Conservation (phyloP, 2,888 invertebrate species). For the Tetragonula carbonaria region DNA sequence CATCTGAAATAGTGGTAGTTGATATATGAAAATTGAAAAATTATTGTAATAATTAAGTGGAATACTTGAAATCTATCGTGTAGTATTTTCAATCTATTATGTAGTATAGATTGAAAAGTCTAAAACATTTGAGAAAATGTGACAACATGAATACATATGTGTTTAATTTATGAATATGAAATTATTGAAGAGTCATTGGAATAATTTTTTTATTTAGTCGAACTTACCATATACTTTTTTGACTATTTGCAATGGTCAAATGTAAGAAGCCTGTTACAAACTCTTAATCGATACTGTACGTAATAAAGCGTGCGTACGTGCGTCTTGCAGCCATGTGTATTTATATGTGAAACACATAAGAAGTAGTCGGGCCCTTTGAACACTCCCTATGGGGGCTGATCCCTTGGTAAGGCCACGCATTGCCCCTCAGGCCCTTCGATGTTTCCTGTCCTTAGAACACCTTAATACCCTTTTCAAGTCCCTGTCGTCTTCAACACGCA, state of each 20-base stretch:
- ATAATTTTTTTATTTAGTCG: not conserved
- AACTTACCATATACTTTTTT: not conserved
- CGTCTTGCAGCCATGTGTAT: constrained; percentile 43
- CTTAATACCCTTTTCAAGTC: not conserved
- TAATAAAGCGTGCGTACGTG: constrained; percentile 48
- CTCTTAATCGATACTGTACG: constrained; percentile 46
- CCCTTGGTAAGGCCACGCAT: constrained; percentile 81
- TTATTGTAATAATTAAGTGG: not conserved
- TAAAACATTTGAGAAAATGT: not conserved
- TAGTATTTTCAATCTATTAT: not conserved
- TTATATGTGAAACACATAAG: constrained; percentile 59
- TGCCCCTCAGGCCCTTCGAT: constrained; percentile 79
- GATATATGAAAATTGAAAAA: not conserved
- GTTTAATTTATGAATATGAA: not conserved
- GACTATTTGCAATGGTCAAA: not conserved
- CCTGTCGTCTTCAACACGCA: not conserved
- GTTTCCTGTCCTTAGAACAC: constrained; percentile 47
- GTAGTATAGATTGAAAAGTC: not conserved
- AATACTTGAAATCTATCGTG: not conserved
- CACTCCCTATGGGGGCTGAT: constrained; percentile 79
- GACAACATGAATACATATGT: too few relatives aligned
- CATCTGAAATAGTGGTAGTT: not conserved
- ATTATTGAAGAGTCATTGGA: not conserved
- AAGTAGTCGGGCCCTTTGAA: constrained; percentile 73
- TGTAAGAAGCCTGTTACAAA: not conserved